Evolutionary conservation across 92 coral and sea anemone genomes (phyloP), one percentile per base, ranked within the genome.

Genomic region (Pocillopora grandis): DNA sequence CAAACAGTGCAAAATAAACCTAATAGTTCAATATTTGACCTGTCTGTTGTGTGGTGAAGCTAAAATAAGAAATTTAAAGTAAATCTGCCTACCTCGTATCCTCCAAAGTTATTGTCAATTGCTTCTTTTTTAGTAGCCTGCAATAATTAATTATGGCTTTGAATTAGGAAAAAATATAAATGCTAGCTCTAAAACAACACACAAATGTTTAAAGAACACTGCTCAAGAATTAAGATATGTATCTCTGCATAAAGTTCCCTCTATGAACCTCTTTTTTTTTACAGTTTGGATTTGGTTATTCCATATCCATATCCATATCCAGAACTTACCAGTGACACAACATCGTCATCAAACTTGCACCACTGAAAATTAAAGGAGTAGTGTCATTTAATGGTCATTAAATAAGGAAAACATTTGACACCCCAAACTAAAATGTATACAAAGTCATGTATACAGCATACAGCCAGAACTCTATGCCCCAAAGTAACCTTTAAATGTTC

Each of bases 281-380:
- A 42, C 52, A 42, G 4, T 42, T 42, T 42, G 52, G 52, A 42
- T 42, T 42, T 42, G 52, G 52, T 42, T 42, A 42, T 42, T 42
- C 31, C 31, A 27, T 27, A 27, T 27, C 31, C 31, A 27, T 27
- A 27, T 27, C 31, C 31, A 27, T 27, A 27, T 27, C 31, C 31
- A 27, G 52, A 42, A 64, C 98, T 89, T 87, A 94, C 99, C 98
- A 96, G 72, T 55, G 99, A 96, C 4, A 96, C 99, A 78, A 96
- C 99, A 77, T 96, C 99, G 72, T 96, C 99, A 70, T 96, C 99
- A 88, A 96, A 96, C 89, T 96, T 96, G 87, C 98, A 95, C 99
- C 99, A 96, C 99, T 94, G 83, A 90, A 72, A 83, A 23, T 56
- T 68, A 2, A 36, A 71, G 70, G 20, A 82, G 19, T 70, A 59